phyloP scores from a whole-genome alignment of 2,888 invertebrate species.

The Dermolepida albohirtum region DNA sequence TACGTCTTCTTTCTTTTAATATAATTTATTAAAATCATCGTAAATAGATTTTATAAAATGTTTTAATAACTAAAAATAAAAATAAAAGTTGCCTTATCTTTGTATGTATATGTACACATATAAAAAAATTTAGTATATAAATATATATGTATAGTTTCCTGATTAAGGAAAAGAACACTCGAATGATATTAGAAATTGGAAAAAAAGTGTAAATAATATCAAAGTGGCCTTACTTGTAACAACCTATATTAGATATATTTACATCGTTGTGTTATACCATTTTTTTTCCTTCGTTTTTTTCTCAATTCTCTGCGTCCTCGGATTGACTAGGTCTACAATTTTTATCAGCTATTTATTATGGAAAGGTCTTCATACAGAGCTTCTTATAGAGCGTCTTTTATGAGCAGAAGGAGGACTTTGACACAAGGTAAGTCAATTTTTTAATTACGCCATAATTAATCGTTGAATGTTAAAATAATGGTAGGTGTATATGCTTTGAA shows the following conservation, averaged over 20 bases:
- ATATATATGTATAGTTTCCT: too few species aligned
- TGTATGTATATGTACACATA: slow-evolving; percentile 19
- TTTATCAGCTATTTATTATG: slow-evolving; percentile 53
- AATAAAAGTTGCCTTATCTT: slow-evolving; percentile 30
- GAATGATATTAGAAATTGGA: too few species aligned
- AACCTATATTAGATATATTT: slow-evolving; percentile 39
- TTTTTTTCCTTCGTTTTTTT: slow-evolving; percentile 52
- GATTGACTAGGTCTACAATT: slow-evolving; percentile 7
- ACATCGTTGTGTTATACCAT: too few species aligned
- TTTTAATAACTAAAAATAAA: slow-evolving; percentile 4
- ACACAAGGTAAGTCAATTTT: slow-evolving; percentile 57
- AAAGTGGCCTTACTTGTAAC: slow-evolving; percentile 55
- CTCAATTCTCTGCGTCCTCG: slow-evolving; percentile 33
- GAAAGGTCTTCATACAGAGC: slow-evolving; percentile 51
- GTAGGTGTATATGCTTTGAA: too few species aligned
- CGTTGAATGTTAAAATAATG: too few species aligned
- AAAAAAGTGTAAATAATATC: slow-evolving; percentile 1
- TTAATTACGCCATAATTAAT: too few species aligned
- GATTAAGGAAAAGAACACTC: too few species aligned
- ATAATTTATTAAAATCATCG: slow-evolving; percentile 7
- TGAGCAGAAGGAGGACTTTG: slow-evolving; percentile 59
- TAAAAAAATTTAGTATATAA: neutral
- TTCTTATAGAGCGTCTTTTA: slow-evolving; percentile 55
- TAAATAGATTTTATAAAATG: slow-evolving; percentile 18
- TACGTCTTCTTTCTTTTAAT: slow-evolving; percentile 7